Evolutionary conservation across 2,797 vertebrate genomes (phyloP).

Genomic region (Echeneis naucrates): DNA sequence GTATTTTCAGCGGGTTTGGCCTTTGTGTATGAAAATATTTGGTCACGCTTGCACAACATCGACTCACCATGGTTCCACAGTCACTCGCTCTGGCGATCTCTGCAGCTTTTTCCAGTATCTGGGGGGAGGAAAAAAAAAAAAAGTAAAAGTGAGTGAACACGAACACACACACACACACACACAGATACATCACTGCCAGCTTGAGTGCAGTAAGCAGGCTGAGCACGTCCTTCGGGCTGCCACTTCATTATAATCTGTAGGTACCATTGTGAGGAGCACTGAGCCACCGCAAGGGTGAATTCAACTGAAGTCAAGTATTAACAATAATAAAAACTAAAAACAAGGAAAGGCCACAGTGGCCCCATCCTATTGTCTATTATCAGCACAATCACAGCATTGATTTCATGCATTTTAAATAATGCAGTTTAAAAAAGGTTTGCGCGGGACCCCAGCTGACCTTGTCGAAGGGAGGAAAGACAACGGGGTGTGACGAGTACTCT

Average conservation of each 20-base stretch:
- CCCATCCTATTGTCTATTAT: neutral
- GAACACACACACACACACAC: constrained; percentile 6
- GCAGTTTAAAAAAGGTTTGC: too few species aligned
- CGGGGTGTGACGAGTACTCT: constrained; percentile 87
- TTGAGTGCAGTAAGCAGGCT: constrained; percentile 39
- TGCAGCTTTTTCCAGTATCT: constrained; percentile 99
- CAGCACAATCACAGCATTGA: neutral
- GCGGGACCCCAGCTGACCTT: constrained; percentile 87
- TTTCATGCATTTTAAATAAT: neutral
- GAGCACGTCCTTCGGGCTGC: constrained; percentile 48
- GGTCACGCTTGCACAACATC: neutral
- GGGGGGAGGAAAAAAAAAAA: constrained; percentile 50
- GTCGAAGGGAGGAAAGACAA: constrained; percentile 95
- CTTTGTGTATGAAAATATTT: neutral
- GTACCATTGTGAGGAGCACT: constrained; percentile 41
- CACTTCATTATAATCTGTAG: constrained; percentile 53
- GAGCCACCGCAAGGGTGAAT: constrained; percentile 26
- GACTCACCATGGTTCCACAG: constrained; percentile 85
- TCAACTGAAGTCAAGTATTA: constrained; percentile 27
- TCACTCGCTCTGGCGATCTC: constrained; percentile 91
- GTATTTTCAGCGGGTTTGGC: constrained; percentile 16
- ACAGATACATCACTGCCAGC: constrained; percentile 25
- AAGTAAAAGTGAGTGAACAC: neutral
- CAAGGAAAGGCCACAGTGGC: constrained; percentile 6
- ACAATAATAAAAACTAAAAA: constrained; percentile 5